Base-by-base conservation (phyloP, 2,888 invertebrate genomes). In the Oligia fasciuncula region DNA sequence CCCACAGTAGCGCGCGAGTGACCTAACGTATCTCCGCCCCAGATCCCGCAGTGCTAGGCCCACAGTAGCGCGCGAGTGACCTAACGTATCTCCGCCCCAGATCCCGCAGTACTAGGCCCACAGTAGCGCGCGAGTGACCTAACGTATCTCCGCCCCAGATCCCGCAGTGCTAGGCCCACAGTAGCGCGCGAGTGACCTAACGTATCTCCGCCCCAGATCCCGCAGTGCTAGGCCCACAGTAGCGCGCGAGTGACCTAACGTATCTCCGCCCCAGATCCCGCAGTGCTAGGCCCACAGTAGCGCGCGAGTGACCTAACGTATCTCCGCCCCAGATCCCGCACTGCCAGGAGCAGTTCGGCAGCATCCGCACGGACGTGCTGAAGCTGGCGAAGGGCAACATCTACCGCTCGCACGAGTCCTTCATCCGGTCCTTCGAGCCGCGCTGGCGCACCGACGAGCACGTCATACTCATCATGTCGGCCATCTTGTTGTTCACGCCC, bases 311-410 rank as follows among this genome's bases (percentile, higher is more conserved):
- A 4, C 49, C 49, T 13, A 13, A 49, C 4, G 14, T 14, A 4
- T 14, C 14, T 49, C 8, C 13, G 0, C 4, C 0, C 2, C 92
- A 98, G 98, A 98, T 99, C 84, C 99, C 98, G 0, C 98, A 98
- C 93, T 97, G 97, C 86, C 98, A 98, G 90, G 98, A 98, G 87
- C 97, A 97, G 85, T 97, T 98, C 95, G 97, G 98, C 68, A 98
- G 98, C 90, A 98, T 99, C 77, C 98, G 98, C 87, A 98, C 99
- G 2, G 99, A 99, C 90, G 98, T 99, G 51, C 96, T 99, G 76
- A 99, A 99, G 93, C 97, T 98, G 90, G 99, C 99, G 2, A 98
- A 98, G 88, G 98, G 98, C 78, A 98, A 99, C 96, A 97, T 99
- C 82, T 99, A 99, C 95, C 98, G 98, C 49, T 91, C 98, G 91